These are phyloP conservation scores for Talpa occidentalis DNA, from an alignment of 2,113 vertebrate genomes.

Conservation along the genomic window DNA sequence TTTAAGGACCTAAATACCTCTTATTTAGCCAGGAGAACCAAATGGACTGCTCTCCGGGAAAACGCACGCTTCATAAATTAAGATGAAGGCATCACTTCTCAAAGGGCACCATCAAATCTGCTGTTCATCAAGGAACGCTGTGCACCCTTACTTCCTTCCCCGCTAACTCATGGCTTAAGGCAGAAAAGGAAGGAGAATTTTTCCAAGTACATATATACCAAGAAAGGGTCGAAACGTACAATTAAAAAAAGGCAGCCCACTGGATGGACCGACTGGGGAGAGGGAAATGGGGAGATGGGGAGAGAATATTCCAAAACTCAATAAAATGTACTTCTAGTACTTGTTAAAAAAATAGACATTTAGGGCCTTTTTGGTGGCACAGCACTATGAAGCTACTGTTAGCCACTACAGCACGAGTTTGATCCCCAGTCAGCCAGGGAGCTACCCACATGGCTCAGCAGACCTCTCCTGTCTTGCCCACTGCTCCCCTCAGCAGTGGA, in stretches of 20 bases:
- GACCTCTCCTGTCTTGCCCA: too few species aligned
- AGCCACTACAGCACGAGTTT: too few species aligned
- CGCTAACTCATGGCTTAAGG: neutral
- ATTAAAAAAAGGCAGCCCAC: neutral
- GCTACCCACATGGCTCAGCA: too few species aligned
- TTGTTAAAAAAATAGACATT: neutral
- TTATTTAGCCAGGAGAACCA: neutral
- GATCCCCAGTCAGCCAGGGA: too few species aligned
- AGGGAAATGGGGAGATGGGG: neutral
- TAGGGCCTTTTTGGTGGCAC: too few species aligned
- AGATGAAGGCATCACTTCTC: neutral
- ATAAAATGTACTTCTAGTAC: neutral
- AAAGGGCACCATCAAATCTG: neutral
- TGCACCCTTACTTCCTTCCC: neutral
- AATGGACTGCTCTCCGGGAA: neutral
- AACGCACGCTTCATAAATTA: neutral
- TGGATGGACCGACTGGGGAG: too few species aligned
- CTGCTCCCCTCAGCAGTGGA: too few species aligned
- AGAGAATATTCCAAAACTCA: neutral
- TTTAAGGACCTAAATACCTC: neutral
- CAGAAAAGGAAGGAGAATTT: neutral
- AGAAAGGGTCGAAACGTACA: neutral
- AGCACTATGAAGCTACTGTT: too few species aligned
- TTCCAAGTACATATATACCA: neutral
- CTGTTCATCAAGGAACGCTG: neutral